Percentiles rank a stretch among this genome's conserved stretches.
Evolutionary conservation across 2,113 vertebrate genomes (phyloP).

Genomic region (Mastomys coucha): DNA sequence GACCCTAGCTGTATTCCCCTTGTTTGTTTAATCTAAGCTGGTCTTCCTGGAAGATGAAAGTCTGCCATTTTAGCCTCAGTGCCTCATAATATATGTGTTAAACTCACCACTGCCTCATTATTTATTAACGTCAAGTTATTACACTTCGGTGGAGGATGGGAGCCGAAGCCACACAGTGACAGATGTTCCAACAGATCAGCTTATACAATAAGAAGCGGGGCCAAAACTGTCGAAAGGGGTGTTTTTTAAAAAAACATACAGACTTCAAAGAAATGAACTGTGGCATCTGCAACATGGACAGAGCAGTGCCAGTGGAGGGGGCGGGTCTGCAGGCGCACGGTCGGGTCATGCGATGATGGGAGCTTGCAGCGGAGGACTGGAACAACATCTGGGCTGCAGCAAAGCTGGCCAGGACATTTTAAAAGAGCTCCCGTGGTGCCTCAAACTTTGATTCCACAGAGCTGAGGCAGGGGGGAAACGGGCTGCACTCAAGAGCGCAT

Average conservation of each 20-base stretch:
- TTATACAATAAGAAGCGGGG: constrained; percentile 87
- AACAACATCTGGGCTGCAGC: constrained; percentile 89
- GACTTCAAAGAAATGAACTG: constrained; percentile 89
- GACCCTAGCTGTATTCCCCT: constrained; percentile 35
- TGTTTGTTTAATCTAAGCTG: constrained; percentile 71
- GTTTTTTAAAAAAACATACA: constrained; percentile 83
- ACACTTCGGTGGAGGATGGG: constrained; percentile 78
- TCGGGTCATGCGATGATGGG: constrained; percentile 81
- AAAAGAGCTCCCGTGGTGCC: constrained; percentile 89
- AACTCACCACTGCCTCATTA: constrained; percentile 79
- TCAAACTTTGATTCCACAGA: constrained; percentile 90
- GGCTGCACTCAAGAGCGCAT: constrained; percentile 81
- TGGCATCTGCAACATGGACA: constrained; percentile 88
- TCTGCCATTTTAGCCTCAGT: constrained; percentile 62
- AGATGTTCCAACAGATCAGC: constrained; percentile 84
- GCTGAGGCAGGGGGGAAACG: constrained; percentile 84
- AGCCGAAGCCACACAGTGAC: constrained; percentile 81
- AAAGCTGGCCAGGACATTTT: constrained; percentile 86
- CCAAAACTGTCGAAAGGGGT: constrained; percentile 86
- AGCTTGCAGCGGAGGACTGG: constrained; percentile 81
- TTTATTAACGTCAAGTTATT: constrained; percentile 82
- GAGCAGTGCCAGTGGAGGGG: constrained; percentile 85
- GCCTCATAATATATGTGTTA: constrained; percentile 58
- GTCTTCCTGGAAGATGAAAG: constrained; percentile 80
- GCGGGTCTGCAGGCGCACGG: constrained; percentile 79